Evolutionary conservation across 2,113 vertebrate genomes (phyloP).

Genomic region (Manacus vitellinus): DNA sequence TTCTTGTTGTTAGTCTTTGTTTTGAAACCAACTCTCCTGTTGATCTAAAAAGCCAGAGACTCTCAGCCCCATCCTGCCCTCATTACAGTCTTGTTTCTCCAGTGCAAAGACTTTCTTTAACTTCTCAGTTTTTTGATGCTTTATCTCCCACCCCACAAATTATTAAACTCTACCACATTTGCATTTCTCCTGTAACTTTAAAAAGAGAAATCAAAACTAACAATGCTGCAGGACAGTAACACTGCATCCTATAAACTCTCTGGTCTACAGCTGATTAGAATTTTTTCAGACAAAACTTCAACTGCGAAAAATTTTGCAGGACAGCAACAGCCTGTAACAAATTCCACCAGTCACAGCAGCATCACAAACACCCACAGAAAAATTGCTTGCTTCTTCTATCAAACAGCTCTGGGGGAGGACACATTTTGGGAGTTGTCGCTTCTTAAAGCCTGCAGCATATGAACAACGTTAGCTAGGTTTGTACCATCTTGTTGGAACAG

Average conservation of each 20-base stretch:
- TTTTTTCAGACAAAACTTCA: neutral
- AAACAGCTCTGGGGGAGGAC: neutral
- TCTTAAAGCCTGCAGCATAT: neutral
- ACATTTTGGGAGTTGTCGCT: neutral
- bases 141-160: neutral
- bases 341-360: neutral
- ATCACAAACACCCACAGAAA: neutral
- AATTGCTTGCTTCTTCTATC: neutral
- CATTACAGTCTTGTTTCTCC: neutral
- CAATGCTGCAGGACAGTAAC: neutral
- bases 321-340: neutral
- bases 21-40: conserved; percentile 48
- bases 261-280: neutral
- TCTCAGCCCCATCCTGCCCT: conserved; percentile 8
- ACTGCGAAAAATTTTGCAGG: neutral
- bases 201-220: neutral
- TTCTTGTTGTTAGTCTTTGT: conserved; percentile 15
- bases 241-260: neutral
- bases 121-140: neutral
- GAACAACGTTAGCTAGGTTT: neutral
- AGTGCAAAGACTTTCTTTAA: neutral
- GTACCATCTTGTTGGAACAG: neutral
- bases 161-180: neutral
- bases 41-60: neutral
- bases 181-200: neutral